These are phyloP conservation scores for Tuta absoluta DNA, from an alignment of 2,888 invertebrate species.

Conservation along the genomic window DNA sequence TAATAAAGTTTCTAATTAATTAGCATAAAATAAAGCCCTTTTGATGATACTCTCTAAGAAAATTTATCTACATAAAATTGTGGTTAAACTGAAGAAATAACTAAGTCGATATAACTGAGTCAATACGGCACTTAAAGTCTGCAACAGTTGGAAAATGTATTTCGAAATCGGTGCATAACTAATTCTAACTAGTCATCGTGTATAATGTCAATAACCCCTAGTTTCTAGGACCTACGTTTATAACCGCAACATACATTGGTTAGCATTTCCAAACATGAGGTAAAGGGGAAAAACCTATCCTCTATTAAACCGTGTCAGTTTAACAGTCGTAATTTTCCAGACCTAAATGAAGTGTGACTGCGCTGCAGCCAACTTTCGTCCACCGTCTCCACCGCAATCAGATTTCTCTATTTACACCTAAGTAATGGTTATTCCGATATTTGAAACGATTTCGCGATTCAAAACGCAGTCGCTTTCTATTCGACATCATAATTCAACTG, in stretches of 20 bases:
- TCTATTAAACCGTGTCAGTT: slow-evolving; percentile 6
- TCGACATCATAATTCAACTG: slow-evolving; percentile 53
- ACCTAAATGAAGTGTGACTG: slow-evolving; percentile 24
- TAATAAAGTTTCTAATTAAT: slow-evolving; percentile 17
- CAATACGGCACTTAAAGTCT: slow-evolving; percentile 1
- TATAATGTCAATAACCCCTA: neutral
- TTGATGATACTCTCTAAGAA: slow-evolving; percentile 8
- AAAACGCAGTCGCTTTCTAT: slow-evolving; percentile 54
- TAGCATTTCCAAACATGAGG: neutral
- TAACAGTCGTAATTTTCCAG: slow-evolving; percentile 18
- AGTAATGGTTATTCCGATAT: slow-evolving; percentile 42
- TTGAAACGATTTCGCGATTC: slow-evolving; percentile 43
- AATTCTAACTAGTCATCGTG: neutral
- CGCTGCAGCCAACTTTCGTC: slow-evolving; percentile 19
- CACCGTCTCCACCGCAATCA: slow-evolving; percentile 30
- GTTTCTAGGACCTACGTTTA: neutral
- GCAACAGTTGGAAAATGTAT: neutral
- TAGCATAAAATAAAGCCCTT: slow-evolving; percentile 13
- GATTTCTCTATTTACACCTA: slow-evolving; percentile 46
- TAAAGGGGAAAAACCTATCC: neutral
- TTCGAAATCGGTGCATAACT: neutral
- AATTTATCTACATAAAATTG: neutral
- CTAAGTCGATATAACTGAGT: neutral
- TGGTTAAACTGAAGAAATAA: neutral
- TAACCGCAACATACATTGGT: neutral